Evolutionary conservation across 2,797 vertebrate species (phyloP).

Genomic region (Manis pentadactyla): DNA sequence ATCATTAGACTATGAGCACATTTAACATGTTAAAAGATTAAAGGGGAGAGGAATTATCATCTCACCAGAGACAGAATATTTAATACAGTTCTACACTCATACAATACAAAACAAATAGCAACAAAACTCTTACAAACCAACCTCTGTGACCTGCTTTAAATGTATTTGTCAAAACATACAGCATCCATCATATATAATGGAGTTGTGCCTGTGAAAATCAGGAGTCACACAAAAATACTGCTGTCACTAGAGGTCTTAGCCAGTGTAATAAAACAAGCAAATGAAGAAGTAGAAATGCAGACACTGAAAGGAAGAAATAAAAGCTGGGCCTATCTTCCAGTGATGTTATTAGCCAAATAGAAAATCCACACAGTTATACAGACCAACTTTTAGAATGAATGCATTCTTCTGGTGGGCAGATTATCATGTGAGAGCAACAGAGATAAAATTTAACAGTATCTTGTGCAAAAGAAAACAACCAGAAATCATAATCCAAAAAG

Average conservation of each 20-base stretch:
- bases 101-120: neutral
- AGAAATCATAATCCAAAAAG: neutral
- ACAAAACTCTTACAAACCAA: neutral
- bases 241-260: neutral
- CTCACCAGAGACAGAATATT: neutral
- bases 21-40: neutral
- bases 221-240: neutral
- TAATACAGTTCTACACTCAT: neutral
- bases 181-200: rapidly evolving
- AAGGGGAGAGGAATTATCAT: neutral
- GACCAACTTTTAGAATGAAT: neutral
- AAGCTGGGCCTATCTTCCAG: neutral
- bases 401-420: neutral
- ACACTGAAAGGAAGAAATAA: neutral
- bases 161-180: neutral
- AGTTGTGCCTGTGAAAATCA: neutral
- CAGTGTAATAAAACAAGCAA: neutral
- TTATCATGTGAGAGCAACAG: neutral
- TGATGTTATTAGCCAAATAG: neutral
- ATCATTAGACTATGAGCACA: neutral
- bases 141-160: neutral
- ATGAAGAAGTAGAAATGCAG: neutral
- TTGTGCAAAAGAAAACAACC: neutral
- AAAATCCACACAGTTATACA: neutral
- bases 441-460: neutral